phyloP scores from a whole-genome alignment of 1,140 invertebrate species.

The Dinoponera quadriceps region DNA sequence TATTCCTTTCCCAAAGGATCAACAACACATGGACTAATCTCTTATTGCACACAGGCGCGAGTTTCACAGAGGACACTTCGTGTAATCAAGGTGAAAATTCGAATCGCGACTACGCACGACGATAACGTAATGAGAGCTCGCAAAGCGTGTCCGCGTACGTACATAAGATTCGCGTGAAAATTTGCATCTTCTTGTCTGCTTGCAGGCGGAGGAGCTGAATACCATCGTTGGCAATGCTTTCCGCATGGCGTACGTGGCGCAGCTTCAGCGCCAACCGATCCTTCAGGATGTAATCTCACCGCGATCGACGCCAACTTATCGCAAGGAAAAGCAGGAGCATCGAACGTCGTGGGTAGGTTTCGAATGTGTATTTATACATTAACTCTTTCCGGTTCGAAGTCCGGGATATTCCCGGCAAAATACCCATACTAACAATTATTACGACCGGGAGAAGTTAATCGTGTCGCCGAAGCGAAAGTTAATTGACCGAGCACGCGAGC shows the following conservation, averaged over 20 bases:
- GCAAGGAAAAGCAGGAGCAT: slow-evolving; percentile 82
- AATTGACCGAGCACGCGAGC: background rate
- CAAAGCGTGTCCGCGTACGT: background rate
- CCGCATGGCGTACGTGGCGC: slow-evolving; percentile 95
- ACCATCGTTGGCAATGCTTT: slow-evolving; percentile 95
- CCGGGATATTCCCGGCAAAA: too few species aligned
- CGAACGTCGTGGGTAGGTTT: slow-evolving; percentile 86
- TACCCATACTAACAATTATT: too few species aligned
- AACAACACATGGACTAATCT: slow-evolving; percentile 11
- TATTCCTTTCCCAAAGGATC: too few species aligned
- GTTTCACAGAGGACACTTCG: background rate
- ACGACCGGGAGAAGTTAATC: too few species aligned
- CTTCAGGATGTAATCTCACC: slow-evolving; percentile 86
- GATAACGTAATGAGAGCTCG: background rate
- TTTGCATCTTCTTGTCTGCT: slow-evolving; percentile 71
- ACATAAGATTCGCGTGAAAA: slow-evolving; percentile 1
- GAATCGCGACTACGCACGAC: slow-evolving; percentile 6
- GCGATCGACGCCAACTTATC: slow-evolving; percentile 81
- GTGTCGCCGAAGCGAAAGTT: background rate
- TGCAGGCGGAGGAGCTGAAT: slow-evolving; percentile 95
- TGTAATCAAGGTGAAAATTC: background rate
- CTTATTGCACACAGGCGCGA: too few species aligned
- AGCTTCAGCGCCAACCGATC: slow-evolving; percentile 89
- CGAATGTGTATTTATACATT: background rate
- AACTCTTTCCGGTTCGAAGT: too few species aligned